Base-by-base conservation (phyloP, 2,888 invertebrate species). In the Dasysyrphus tricinctus region DNA sequence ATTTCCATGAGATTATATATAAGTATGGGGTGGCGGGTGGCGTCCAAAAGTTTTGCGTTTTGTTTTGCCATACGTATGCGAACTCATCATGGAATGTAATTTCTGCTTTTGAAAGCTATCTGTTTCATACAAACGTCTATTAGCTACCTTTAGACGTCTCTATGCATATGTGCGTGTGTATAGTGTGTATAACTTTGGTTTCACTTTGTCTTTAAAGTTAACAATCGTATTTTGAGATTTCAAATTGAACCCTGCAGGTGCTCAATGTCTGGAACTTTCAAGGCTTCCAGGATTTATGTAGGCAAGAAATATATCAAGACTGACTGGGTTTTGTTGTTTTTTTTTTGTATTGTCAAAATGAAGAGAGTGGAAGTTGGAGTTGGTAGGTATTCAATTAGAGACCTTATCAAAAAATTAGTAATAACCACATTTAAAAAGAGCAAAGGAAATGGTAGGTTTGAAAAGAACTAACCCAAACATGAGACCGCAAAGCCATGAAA, bases 101-200 rank as follows among this genome's bases (percentile, higher is more conserved):
- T 72, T 84, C 76, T 80, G 80, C 67, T 76, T 79, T 80, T 84
- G 84, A 80, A 80, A 76, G 37, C 51, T 77, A 65, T 57, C 69
- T 74, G 59, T 32, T 32, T 61, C 74, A 57, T 49, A 56, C 39
- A 54, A 37, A 37, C 37, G 49, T 77, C 54, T 73, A 59, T 61
- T 32, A 67, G 44, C 29, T 70, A 74, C 67, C 74, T 49, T 49
- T 34, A 34, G 49, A 19, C 7, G 14, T 0, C 9, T 56, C 37
- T 32, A 32, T 49, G 51, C 54, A 14, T 14, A 3, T 24, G 24
- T 24, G 3, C 2, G 24, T 24, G 1, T 24, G 3, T 24, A 14
- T 54, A 32, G 1, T 49, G 4, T 11, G 5, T 54, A 37, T 37
- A 37, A 63, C 74, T 79, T 74, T 70, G 70, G 79, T 78, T 79